These are phyloP conservation scores for Cynopterus brachyotis DNA, from an alignment of 2,113 vertebrate species.

Conservation along the genomic window DNA sequence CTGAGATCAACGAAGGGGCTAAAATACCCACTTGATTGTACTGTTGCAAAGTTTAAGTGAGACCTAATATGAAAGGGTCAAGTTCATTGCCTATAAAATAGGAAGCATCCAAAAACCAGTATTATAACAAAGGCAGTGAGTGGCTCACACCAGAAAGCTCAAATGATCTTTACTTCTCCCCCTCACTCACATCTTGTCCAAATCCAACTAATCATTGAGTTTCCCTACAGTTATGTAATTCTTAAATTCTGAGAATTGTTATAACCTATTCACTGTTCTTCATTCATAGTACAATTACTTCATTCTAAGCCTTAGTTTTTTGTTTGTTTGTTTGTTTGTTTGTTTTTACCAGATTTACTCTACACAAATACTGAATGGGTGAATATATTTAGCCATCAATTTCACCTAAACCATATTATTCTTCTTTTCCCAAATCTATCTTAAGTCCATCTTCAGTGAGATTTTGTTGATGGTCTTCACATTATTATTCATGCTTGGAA, in stretches of 20 bases:
- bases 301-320: neutral
- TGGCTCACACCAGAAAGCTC: neutral
- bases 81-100: neutral
- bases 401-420: neutral
- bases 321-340: neutral
- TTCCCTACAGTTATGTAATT: neutral
- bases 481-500: neutral
- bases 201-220: neutral
- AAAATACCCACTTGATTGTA: neutral
- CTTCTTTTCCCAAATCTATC: neutral
- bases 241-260: neutral
- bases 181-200: neutral
- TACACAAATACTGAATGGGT: neutral
- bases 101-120: neutral
- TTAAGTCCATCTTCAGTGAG: neutral
- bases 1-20: neutral
- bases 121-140: neutral
- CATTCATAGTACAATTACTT: neutral
- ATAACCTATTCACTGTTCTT: neutral
- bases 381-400: neutral
- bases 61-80: neutral
- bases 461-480: neutral
- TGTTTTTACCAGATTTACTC: neutral
- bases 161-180: neutral
- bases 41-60: neutral